These are phyloP conservation scores for Cololabis saira DNA, from an alignment of 2,113 vertebrate species.

Conservation along the genomic window DNA sequence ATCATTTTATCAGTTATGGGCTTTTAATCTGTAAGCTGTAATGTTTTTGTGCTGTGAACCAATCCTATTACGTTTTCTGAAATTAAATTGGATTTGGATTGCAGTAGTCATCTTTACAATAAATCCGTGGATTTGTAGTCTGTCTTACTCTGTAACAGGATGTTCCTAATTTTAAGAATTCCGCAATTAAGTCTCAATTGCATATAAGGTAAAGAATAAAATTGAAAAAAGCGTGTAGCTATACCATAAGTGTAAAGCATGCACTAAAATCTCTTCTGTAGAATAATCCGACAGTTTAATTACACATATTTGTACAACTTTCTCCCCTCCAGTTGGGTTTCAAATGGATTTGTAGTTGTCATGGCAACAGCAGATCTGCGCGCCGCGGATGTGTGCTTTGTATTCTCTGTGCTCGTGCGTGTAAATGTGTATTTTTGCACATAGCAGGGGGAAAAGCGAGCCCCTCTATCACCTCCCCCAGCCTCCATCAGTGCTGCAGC, in stretches of 20 bases:
- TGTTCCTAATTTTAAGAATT: not conserved
- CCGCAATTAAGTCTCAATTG: not conserved
- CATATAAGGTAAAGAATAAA: not conserved
- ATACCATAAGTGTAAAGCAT: not conserved
- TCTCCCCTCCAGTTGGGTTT: conserved; percentile 12
- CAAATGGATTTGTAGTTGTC: conserved; percentile 74
- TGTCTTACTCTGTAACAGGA: too few relatives aligned
- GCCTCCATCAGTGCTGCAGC: conserved; percentile 49
- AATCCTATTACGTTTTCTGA: too few relatives aligned
- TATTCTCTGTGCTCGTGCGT: conserved; percentile 12
- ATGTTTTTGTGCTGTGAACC: too few relatives aligned
- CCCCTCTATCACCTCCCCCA: conserved; percentile 16
- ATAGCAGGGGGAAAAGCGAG: conserved; percentile 20
- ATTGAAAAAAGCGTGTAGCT: too few relatives aligned
- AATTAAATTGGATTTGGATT: too few relatives aligned
- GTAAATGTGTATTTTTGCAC: conserved; percentile 22
- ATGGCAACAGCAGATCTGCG: conserved; percentile 72
- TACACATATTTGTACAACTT: conserved; percentile 22
- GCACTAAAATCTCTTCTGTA: too few relatives aligned
- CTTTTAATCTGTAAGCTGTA: too few relatives aligned
- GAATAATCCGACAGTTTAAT: too few relatives aligned
- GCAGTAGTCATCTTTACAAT: too few relatives aligned
- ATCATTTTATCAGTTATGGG: too few relatives aligned
- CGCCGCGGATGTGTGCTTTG: not conserved
- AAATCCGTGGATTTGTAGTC: too few relatives aligned